These are phyloP conservation scores for Phengaris arion DNA, from an alignment of 2,888 invertebrate species.

Conservation along the genomic window DNA sequence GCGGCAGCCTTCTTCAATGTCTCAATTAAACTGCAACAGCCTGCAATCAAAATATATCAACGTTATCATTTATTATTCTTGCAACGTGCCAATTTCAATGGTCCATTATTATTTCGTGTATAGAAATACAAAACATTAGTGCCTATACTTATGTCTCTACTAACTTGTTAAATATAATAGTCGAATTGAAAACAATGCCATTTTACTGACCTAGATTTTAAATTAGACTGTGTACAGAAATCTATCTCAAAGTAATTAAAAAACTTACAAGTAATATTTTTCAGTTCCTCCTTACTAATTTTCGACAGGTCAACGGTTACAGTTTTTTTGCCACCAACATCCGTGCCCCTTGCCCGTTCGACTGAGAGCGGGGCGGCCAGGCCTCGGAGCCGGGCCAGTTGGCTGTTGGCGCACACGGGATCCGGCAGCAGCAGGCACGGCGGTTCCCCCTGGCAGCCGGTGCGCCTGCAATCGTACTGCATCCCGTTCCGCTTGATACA, in stretches of 20 bases:
- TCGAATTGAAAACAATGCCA: too few relatives aligned
- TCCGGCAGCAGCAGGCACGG: slow-evolving; percentile 76
- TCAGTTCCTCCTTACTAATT: neutral
- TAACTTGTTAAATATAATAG: too few relatives aligned
- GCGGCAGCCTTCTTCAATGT: neutral
- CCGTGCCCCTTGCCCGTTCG: neutral
- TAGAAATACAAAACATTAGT: too few relatives aligned
- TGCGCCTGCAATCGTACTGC: slow-evolving; percentile 79
- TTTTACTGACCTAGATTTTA: too few relatives aligned
- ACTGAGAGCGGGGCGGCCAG: slow-evolving; percentile 54
- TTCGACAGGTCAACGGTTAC: neutral
- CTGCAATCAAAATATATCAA: neutral
- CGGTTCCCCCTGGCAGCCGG: slow-evolving; percentile 75
- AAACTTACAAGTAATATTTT: neutral
- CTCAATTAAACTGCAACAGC: neutral
- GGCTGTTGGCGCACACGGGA: slow-evolving; percentile 76
- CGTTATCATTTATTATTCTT: neutral
- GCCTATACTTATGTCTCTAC: too few relatives aligned
- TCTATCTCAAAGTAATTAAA: neutral
- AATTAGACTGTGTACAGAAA: too few relatives aligned
- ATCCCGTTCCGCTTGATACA: slow-evolving; percentile 81
- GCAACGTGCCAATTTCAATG: too few relatives aligned
- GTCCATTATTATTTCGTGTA: too few relatives aligned
- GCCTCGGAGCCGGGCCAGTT: slow-evolving; percentile 69
- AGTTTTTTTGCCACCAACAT: neutral